Percentiles rank a stretch among this genome's conserved stretches.
Conservation (phyloP, 2,113 vertebrate genomes). For the Sinosuthora webbiana region DNA sequence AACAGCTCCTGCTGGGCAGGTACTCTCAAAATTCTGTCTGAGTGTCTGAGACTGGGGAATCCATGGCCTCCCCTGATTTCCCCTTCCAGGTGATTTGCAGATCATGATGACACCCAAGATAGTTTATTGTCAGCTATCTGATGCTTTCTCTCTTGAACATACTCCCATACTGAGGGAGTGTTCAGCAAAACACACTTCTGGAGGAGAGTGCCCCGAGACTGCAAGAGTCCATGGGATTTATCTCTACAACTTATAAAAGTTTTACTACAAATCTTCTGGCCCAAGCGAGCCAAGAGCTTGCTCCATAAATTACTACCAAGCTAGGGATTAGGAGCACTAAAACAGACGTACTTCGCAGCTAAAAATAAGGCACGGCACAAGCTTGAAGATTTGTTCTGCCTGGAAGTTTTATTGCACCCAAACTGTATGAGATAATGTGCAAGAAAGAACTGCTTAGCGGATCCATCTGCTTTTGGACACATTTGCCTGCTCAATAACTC, state of each 20-base stretch:
- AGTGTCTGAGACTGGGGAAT: not conserved
- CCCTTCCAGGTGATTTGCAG: not conserved
- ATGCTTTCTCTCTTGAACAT: not conserved
- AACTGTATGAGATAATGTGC: constrained; percentile 66
- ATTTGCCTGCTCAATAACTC: not conserved
- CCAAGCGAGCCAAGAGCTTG: constrained; percentile 8
- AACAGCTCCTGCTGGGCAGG: not conserved
- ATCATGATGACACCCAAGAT: not conserved
- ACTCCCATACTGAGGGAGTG: not conserved
- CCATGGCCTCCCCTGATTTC: not conserved
- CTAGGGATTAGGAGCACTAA: constrained; percentile 66
- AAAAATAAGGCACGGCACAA: constrained; percentile 60
- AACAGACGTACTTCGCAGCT: constrained; percentile 54
- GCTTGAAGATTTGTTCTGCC: constrained; percentile 63
- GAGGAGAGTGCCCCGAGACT: not conserved
- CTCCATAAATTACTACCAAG: constrained; percentile 66
- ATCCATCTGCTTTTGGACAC: constrained; percentile 63
- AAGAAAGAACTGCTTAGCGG: constrained; percentile 24
- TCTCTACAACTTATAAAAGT: constrained; percentile 58
- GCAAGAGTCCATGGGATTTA: constrained; percentile 52
- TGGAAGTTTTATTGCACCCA: constrained; percentile 67
- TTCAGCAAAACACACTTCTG: constrained; percentile 24
- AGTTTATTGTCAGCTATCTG: not conserved
- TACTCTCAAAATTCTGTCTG: not conserved
- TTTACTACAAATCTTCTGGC: constrained; percentile 59